A percentile compares a stretch with the other conserved stretches of the same genome.
Conservation (phyloP, 2,113 vertebrate species). For the Ceyx cyanopectus region DNA sequence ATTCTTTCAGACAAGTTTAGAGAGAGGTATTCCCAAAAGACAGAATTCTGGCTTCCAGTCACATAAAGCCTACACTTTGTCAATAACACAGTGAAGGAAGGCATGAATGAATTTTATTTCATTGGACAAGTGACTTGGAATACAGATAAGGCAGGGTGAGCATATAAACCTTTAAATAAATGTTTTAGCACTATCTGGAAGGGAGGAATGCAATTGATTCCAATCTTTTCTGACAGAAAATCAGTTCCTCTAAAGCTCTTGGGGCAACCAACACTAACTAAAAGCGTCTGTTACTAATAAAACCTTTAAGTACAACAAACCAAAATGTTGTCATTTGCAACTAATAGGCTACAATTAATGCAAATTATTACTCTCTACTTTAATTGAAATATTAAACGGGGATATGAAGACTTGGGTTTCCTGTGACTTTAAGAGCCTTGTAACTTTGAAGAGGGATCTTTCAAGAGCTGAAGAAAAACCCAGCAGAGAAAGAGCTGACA, state of each 20-base stretch:
- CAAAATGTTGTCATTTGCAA: slow-evolving; percentile 64
- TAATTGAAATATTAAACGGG: slow-evolving; percentile 28
- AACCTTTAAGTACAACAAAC: slow-evolving; percentile 70
- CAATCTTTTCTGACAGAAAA: slow-evolving; percentile 92
- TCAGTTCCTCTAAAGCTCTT: slow-evolving; percentile 88
- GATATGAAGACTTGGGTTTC: not conserved
- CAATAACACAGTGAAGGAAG: slow-evolving; percentile 83
- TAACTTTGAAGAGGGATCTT: slow-evolving; percentile 18
- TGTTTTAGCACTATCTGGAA: slow-evolving; percentile 85
- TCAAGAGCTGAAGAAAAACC: slow-evolving; percentile 11
- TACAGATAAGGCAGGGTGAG: slow-evolving; percentile 85
- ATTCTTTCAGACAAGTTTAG: slow-evolving; percentile 78
- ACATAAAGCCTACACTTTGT: slow-evolving; percentile 86
- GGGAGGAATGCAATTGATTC: slow-evolving; percentile 83
- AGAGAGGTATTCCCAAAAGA: slow-evolving; percentile 84
- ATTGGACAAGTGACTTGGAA: slow-evolving; percentile 86
- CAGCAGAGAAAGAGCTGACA: slow-evolving; percentile 4
- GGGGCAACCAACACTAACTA: slow-evolving; percentile 77
- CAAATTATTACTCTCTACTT: not conserved
- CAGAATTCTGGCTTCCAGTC: slow-evolving; percentile 80
- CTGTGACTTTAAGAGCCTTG: not conserved
- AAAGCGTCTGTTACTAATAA: slow-evolving; percentile 73
- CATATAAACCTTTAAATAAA: slow-evolving; percentile 90
- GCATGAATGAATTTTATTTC: slow-evolving; percentile 87
- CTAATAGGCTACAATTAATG: slow-evolving; percentile 59